These are phyloP conservation scores for Paradoxurus hermaphroditus DNA, from an alignment of 2,113 vertebrate genomes.

Conservation along the genomic window DNA sequence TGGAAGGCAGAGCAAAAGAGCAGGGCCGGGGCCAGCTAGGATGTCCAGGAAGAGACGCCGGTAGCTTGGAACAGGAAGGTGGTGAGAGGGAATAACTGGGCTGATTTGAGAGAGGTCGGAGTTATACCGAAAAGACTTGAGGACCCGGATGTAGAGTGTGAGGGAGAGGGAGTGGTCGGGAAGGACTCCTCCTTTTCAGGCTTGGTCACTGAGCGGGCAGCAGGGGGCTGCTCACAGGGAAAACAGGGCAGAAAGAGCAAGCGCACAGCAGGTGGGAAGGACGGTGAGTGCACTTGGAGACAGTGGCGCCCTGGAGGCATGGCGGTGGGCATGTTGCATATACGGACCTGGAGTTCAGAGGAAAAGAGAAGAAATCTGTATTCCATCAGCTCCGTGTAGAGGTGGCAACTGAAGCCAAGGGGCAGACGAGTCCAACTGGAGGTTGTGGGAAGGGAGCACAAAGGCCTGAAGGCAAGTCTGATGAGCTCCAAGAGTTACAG, in stretches of 20 bases:
- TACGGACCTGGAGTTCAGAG: background rate
- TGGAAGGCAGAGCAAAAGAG: background rate
- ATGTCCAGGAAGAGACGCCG: background rate
- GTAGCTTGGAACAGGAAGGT: background rate
- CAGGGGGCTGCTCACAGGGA: background rate
- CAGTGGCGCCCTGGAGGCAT: background rate
- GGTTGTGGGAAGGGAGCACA: background rate
- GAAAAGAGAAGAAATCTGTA: background rate
- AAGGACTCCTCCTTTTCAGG: background rate
- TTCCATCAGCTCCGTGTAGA: background rate
- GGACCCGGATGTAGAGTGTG: background rate
- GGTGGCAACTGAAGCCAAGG: background rate
- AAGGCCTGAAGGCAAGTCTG: background rate
- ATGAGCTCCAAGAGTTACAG: background rate
- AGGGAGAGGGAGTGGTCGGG: background rate
- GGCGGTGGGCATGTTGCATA: background rate
- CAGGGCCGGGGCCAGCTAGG: background rate
- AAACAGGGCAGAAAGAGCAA: background rate
- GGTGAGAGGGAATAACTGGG: background rate
- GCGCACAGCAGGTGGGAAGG: background rate
- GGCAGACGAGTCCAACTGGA: background rate
- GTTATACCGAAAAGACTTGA: background rate
- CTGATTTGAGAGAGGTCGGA: background rate
- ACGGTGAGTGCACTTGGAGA: background rate
- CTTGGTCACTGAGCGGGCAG: too few relatives aligned